phyloP scores from a whole-genome alignment of 1,140 invertebrate genomes.

The Sitobion miscanthi region DNA sequence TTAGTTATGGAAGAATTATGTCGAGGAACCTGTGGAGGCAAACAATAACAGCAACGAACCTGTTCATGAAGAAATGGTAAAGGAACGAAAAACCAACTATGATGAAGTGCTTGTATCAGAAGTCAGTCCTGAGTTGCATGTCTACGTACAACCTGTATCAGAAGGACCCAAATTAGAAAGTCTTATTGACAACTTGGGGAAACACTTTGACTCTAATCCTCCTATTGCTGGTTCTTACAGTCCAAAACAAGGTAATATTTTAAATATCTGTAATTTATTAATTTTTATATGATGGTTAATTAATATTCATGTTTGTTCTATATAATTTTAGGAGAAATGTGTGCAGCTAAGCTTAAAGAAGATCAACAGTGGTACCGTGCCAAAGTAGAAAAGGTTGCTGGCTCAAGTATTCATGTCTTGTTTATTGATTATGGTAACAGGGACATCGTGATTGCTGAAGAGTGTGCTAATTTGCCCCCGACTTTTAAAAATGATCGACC shows the following conservation, averaged over 20 bases:
- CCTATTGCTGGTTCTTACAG: conserved; percentile 81
- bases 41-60: conserved; percentile 64
- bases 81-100: conserved; percentile 83
- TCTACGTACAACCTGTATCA: conserved; percentile 90
- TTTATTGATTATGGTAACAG: conserved; percentile 98
- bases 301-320: background rate
- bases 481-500: conserved; percentile 76
- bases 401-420: conserved; percentile 69
- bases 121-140: conserved; percentile 79
- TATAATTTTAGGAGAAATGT: conserved; percentile 74
- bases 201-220: conserved; percentile 84
- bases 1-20: conserved; percentile 82
- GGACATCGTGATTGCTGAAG: conserved; percentile 68
- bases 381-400: conserved; percentile 85
- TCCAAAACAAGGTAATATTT: conserved; percentile 71
- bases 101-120: conserved; percentile 91
- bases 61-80: conserved; percentile 67
- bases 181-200: conserved; percentile 81
- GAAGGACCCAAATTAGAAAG: conserved; percentile 83
- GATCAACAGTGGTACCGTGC: conserved; percentile 95
- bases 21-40: conserved; percentile 74
- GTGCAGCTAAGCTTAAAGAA: conserved; percentile 85
- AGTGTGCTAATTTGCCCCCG: conserved; percentile 80
- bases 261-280: background rate
- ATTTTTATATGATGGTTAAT: background rate